phyloP scores from a whole-genome alignment of 2,113 vertebrate species.

The Catharus minimus region DNA sequence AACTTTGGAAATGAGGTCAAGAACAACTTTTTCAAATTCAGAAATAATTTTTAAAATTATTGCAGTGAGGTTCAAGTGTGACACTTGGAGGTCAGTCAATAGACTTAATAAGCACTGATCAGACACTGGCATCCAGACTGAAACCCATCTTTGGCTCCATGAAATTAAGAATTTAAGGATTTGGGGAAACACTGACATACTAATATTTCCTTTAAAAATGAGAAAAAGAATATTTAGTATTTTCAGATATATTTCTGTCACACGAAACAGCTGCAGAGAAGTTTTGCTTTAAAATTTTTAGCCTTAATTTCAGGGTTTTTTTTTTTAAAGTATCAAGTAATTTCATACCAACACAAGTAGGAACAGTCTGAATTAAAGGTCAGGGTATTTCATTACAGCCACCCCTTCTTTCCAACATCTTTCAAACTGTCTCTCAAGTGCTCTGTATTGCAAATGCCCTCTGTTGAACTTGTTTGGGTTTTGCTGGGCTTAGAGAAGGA shows the following conservation, averaged over 20 bases:
- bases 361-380: slow-evolving; percentile 32
- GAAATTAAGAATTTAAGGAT: not conserved
- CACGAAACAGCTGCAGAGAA: not conserved
- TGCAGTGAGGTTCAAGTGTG: not conserved
- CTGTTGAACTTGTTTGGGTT: slow-evolving; percentile 22
- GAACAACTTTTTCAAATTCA: not conserved
- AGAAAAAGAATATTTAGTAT: not conserved
- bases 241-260: not conserved
- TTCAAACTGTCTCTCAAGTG: slow-evolving; percentile 12
- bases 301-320: not conserved
- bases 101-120: not conserved
- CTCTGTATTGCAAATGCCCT: slow-evolving; percentile 33
- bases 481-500: not conserved
- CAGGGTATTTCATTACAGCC: slow-evolving; percentile 39
- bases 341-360: not conserved
- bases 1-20: not conserved
- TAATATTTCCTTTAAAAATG: not conserved
- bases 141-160: not conserved
- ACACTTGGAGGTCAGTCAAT: not conserved
- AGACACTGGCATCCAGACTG: not conserved
- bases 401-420: slow-evolving; percentile 23
- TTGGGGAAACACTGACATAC: not conserved
- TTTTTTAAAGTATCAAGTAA: not conserved
- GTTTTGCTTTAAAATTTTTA: not conserved
- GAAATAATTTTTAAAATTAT: not conserved